phyloP scores from a whole-genome alignment of 2,888 invertebrate species.

The Phyllotreta striolata region DNA sequence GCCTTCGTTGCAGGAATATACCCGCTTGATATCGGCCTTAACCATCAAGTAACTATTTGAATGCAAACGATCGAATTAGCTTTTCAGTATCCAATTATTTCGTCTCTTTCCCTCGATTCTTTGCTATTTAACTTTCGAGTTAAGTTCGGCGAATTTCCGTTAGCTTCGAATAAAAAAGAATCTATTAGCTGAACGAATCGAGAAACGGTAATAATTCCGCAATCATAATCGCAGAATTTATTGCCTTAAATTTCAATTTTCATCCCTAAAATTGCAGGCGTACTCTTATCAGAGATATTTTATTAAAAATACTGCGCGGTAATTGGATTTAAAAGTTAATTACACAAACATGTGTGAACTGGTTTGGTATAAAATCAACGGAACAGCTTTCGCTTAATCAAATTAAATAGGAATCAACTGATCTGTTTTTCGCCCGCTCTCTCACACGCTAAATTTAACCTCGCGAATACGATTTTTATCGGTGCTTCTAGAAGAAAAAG shows the following conservation, averaged over 20 bases:
- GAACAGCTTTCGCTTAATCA: slow-evolving; percentile 2
- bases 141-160: not conserved
- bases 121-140: slow-evolving; percentile 10
- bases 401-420: slow-evolving; percentile 10
- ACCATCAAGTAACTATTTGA: slow-evolving; percentile 19
- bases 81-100: slow-evolving; percentile 15
- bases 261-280: too few species aligned
- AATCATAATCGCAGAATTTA: too few species aligned
- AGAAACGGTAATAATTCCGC: too few species aligned
- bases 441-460: slow-evolving; percentile 16
- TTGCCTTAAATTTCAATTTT: too few species aligned
- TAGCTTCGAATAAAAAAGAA: too few species aligned
- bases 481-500: not conserved
- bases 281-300: too few species aligned
- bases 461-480: slow-evolving; percentile 11
- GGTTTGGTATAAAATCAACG: too few species aligned
- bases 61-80: slow-evolving; percentile 24
- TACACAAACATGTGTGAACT: too few species aligned
- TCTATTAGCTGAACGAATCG: too few species aligned
- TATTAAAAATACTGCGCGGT: too few species aligned
- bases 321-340: too few species aligned
- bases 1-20: too few species aligned
- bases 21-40: not conserved
- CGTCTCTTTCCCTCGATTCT: slow-evolving; percentile 10
- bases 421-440: not conserved